Evolutionary conservation across 2,113 vertebrate genomes (phyloP).

Genomic region (Etheostoma cragini): DNA sequence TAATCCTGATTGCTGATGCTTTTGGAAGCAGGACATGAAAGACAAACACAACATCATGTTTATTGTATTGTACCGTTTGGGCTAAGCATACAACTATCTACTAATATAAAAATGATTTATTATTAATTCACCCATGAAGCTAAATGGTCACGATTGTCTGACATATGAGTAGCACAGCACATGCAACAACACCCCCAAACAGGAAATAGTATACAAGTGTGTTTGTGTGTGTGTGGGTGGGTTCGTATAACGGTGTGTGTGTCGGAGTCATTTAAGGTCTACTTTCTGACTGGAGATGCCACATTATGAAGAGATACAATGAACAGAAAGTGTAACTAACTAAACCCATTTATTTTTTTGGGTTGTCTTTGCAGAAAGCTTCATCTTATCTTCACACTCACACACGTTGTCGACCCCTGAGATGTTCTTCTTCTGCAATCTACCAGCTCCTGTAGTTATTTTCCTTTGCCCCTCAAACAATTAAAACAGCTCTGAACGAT

Average conservation of each 20-base stretch:
- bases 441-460: not conserved
- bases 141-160: conserved; percentile 22
- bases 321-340: conserved; percentile 26
- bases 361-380: not conserved
- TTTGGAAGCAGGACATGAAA: conserved; percentile 1
- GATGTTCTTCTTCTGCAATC: not conserved
- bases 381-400: not conserved
- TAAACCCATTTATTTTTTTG: not conserved
- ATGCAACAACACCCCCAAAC: not conserved
- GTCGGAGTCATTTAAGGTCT: conserved; percentile 4
- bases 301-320: not conserved
- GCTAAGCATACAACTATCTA: not conserved
- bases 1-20: not conserved
- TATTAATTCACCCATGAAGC: conserved; percentile 37
- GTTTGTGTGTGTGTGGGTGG: not conserved
- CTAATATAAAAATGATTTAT: conserved; percentile 8
- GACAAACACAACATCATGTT: conserved; percentile 11
- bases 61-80: not conserved
- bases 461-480: not conserved
- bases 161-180: conserved; percentile 41
- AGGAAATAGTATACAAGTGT: conserved; percentile 9
- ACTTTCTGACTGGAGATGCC: conserved; percentile 17
- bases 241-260: not conserved
- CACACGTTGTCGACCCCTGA: no score
- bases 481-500: not conserved